Base-by-base conservation (phyloP, 37 sponge, comb jelly and placozoan genomes). In the Eunapius fragilis region DNA sequence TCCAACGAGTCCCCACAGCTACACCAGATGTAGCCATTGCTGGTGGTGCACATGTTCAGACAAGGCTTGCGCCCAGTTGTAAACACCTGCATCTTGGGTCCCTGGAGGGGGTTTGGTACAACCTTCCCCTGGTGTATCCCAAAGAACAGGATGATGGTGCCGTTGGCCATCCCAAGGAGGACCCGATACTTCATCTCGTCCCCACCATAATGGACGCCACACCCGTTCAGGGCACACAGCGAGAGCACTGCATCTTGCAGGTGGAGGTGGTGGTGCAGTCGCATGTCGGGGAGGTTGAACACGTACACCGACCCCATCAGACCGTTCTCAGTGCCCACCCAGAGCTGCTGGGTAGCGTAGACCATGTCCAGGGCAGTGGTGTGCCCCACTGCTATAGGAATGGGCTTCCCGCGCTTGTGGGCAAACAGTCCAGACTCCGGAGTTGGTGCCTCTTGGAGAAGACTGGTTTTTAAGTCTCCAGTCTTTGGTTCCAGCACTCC, bases 241-340 rank as follows among this genome's bases (percentile, higher is more conserved):
- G 90, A 95, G 70, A 95, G 88, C 14, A 92, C 95, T 2, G 95
- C 95, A 77, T 95, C 95, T 73, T 92, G 95, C 31, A 95, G 79
- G 79, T 95, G 95, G 37, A 92, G 78, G 67, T 87, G 83, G 69
- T 95, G 90, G 70, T 95, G 93, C 31, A 69, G 49, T 14, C 85
- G 79, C 93, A 92, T 89, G 81, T 92, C 90, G 22, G 95, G 92
- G 22, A 95, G 82, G 37, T 89, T 84, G 88, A 92, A 95, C 30
- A 95, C 95, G 37, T 95, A 92, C 38, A 92, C 90, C 6, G 95
- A 92, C 1, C 95, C 95, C 86, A 89, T 95, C 25, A 74, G 74
- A 12, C 90, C 93, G 77, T 95, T 89, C 79, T 95, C 95, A 34
- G 93, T 89, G 22, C 92, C 92, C n/a, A 95, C 90, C 95, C 95